Conservation (phyloP, 2,113 vertebrate species). For the Taxidea taxus region DNA sequence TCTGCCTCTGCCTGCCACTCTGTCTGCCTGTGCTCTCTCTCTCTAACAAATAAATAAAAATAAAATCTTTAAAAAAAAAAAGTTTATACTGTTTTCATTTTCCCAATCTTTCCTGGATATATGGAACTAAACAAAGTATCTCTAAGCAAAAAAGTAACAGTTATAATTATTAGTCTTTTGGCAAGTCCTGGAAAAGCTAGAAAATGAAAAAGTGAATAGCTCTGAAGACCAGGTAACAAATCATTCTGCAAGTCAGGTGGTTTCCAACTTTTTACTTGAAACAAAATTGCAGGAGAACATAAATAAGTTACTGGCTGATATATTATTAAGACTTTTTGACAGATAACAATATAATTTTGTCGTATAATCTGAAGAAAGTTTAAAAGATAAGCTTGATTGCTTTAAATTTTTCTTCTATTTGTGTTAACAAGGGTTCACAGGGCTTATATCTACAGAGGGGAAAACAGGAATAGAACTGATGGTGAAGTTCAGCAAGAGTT, state of each 20-base stretch:
- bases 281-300: not conserved
- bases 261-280: slow-evolving; percentile 18
- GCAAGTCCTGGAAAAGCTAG: not conserved
- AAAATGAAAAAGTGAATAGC: not conserved
- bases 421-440: not conserved
- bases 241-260: not conserved
- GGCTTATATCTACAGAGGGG: not conserved
- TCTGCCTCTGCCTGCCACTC: no score
- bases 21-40: no score
- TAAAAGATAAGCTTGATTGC: not conserved
- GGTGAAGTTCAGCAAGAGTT: no score
- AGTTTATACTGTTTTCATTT: not conserved
- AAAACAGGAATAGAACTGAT: not conserved
- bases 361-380: not conserved
- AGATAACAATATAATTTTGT: not conserved
- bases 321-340: not conserved
- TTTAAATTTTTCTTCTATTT: not conserved
- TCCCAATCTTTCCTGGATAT: not conserved
- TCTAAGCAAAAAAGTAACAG: not conserved
- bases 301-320: not conserved
- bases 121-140: not conserved
- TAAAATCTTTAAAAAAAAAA: no score
- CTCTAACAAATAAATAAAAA: no score
- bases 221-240: not conserved
- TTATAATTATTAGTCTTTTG: not conserved